These are phyloP conservation scores for Dendroctonus ponderosae DNA, from an alignment of 1,140 invertebrate species.

Conservation along the genomic window DNA sequence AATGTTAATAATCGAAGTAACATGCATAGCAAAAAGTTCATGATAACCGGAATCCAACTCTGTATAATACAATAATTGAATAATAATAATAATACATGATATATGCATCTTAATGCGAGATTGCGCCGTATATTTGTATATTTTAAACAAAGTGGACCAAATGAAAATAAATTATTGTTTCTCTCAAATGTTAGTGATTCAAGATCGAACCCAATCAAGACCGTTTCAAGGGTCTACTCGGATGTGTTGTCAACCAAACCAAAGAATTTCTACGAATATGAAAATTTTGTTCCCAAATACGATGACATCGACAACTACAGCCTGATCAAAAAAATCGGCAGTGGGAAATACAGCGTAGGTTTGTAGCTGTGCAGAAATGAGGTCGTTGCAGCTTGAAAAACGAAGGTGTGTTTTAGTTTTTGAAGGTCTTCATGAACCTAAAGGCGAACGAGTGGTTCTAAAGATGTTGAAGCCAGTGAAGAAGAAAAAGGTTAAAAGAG, in stretches of 20 bases:
- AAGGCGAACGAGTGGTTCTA: conserved; percentile 42
- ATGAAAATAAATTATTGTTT: conserved; percentile 4
- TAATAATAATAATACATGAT: no score
- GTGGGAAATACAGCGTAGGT: conserved; percentile 99
- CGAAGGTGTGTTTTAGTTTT: conserved; percentile 18
- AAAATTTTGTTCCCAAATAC: conserved; percentile 95
- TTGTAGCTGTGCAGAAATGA: not conserved
- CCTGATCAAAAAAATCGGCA: conserved; percentile 93
- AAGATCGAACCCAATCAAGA: conserved; percentile 31
- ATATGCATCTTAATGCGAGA: not conserved
- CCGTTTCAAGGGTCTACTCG: conserved; percentile 75
- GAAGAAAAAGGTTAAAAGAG: conserved; percentile 81
- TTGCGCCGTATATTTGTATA: not conserved
- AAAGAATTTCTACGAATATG: conserved; percentile 99
- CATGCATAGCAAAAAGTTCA: no score
- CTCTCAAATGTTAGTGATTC: conserved; percentile 21
- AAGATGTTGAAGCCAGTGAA: conserved; percentile 68
- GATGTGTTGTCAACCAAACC: conserved; percentile 97
- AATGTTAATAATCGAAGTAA: no score
- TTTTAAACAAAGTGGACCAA: not conserved
- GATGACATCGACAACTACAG: conserved; percentile 99
- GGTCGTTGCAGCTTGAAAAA: not conserved
- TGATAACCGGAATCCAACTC: no score
- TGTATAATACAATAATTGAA: no score
- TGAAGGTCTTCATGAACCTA: conserved; percentile 25